A percentile compares a stretch with the other conserved stretches of the same genome.
These are phyloP conservation scores for Toxostoma redivivum DNA, from an alignment of 2,113 vertebrate species.

Conservation along the genomic window DNA sequence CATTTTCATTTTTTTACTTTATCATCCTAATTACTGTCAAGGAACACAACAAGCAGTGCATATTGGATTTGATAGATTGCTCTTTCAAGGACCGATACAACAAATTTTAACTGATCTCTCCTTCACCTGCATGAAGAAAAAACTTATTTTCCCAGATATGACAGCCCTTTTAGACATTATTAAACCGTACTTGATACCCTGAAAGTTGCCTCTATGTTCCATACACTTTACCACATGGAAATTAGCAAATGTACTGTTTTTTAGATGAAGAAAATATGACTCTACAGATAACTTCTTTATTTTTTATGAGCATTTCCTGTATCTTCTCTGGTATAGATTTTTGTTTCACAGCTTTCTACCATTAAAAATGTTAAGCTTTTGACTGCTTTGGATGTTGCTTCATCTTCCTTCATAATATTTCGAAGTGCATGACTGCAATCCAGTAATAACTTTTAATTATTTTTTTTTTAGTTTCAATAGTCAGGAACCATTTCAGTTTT, in stretches of 20 bases:
- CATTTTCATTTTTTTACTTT: background rate
- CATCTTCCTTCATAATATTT: background rate
- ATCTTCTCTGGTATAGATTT: background rate
- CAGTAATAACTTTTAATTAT: background rate
- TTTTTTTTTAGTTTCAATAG: background rate
- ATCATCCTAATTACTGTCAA: background rate
- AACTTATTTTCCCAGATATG: background rate
- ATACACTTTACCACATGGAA: fast-evolving
- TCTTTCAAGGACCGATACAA: background rate
- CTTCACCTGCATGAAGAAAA: background rate
- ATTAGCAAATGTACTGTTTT: background rate
- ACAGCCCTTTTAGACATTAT: background rate
- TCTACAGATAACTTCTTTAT: background rate
- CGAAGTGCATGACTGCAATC: background rate
- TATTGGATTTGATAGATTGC: background rate
- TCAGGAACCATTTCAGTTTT: background rate
- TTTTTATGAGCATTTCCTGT: background rate
- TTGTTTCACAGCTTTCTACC: background rate
- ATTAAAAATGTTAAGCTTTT: background rate
- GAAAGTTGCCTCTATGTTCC: background rate
- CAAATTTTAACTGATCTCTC: background rate
- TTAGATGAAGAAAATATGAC: background rate
- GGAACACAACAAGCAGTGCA: background rate
- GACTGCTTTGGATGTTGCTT: background rate
- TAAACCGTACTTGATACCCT: background rate